Evolutionary conservation across 2,797 vertebrate genomes (phyloP).

Genomic region (Gymnoscopelus braueri): DNA sequence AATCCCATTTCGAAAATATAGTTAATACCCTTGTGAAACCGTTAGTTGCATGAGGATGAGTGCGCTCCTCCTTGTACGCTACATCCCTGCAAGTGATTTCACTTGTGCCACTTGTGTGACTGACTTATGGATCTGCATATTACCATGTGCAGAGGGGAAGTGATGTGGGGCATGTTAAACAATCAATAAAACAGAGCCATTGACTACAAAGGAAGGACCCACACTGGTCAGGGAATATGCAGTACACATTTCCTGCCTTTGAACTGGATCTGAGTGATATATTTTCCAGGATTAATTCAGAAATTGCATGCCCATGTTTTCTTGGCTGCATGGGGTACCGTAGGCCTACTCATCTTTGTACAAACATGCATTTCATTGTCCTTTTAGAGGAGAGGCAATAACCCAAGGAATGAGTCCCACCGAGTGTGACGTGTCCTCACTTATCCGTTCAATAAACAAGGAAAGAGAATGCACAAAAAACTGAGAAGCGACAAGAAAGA

Average conservation of each 20-base stretch:
- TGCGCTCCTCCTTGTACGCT: too few species aligned
- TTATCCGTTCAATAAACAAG: slow-evolving; percentile 39
- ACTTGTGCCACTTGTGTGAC: too few species aligned
- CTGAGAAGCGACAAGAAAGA: slow-evolving; percentile 6
- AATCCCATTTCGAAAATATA: too few species aligned
- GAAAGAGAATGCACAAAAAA: not conserved
- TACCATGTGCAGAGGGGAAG: too few species aligned
- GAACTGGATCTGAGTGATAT: slow-evolving; percentile 32
- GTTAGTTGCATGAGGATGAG: too few species aligned
- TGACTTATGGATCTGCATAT: too few species aligned
- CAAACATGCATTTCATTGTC: slow-evolving; percentile 50
- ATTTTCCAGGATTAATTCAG: slow-evolving; percentile 47
- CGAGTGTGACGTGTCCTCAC: slow-evolving; percentile 35
- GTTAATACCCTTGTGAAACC: too few species aligned
- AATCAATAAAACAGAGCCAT: too few species aligned
- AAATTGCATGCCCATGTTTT: slow-evolving; percentile 47
- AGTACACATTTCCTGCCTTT: slow-evolving; percentile 1
- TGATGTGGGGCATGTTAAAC: too few species aligned
- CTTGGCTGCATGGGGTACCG: slow-evolving; percentile 30
- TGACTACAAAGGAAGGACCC: slow-evolving; percentile 6
- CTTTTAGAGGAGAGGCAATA: slow-evolving; percentile 22
- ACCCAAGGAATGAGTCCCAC: slow-evolving; percentile 19
- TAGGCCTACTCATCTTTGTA: slow-evolving; percentile 20
- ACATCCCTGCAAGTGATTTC: too few species aligned
- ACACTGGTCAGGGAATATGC: slow-evolving; percentile 2